Percentiles rank a stretch among this genome's conserved stretches.
Conservation (phyloP, 2,888 invertebrate genomes). For the Ennomos fuscantarius region DNA sequence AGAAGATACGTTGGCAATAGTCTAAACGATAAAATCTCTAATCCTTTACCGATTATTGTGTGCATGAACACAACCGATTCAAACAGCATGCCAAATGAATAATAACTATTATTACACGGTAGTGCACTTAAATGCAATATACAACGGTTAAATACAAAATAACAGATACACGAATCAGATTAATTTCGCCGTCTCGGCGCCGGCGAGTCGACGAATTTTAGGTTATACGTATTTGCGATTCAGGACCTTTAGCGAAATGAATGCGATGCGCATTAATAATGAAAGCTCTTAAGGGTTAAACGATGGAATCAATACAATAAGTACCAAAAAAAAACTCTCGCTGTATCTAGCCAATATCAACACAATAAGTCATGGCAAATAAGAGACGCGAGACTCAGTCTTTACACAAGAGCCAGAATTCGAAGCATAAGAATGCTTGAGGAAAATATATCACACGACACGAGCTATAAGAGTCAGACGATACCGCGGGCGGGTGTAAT, state of each 20-base stretch:
- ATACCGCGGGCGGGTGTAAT: constrained; percentile 60
- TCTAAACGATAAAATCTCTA: constrained; percentile 36
- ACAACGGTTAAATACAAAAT: constrained; percentile 59
- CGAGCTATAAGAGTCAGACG: constrained; percentile 57
- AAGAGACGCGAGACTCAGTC: constrained; percentile 36
- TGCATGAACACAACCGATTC: constrained; percentile 38
- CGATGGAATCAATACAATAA: constrained; percentile 41
- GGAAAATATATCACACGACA: constrained; percentile 60
- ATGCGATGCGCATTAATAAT: constrained; percentile 50
- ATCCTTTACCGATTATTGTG: constrained; percentile 39
- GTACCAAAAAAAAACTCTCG: constrained; percentile 37
- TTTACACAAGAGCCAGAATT: constrained; percentile 40
- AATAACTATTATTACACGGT: constrained; percentile 43
- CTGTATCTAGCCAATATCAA: constrained; percentile 52
- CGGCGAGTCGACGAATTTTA: constrained; percentile 65
- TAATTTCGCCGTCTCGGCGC: constrained; percentile 65
- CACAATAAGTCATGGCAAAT: constrained; percentile 47
- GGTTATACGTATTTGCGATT: constrained; percentile 65
- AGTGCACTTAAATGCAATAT: constrained; percentile 53
- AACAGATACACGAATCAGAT: constrained; percentile 65
- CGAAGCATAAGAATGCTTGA: constrained; percentile 47
- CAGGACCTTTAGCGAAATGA: constrained; percentile 64
- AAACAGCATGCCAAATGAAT: constrained; percentile 40
- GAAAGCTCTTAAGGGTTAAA: constrained; percentile 40
- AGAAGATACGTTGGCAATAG: constrained; percentile 27